Base-by-base conservation (phyloP, 2,113 vertebrate genomes). In the Malurus alboscapulatus region DNA sequence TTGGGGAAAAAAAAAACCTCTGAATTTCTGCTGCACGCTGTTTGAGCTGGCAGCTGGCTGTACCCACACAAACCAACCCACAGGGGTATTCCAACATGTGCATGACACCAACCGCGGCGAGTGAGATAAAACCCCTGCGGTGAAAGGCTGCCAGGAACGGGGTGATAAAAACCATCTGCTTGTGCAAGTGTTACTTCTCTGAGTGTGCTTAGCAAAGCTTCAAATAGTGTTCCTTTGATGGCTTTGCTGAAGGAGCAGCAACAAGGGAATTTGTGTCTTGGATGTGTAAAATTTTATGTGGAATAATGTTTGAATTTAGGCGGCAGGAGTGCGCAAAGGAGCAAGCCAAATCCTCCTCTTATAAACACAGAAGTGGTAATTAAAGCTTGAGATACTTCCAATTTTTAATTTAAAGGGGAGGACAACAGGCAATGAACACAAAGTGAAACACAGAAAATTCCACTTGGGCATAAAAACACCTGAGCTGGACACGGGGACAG, bases 111-210 rank as follows among this genome's bases (percentile, higher is more conserved):
- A 59, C 88, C 59, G 8, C 15, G 86, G 73, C 38, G 65, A 26
- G 74, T 51, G 87, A 95, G 91, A 93, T 93, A 93, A 96, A 96
- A 87, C 53, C 76, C 72, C 42, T 27, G 9, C 48, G 0, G 3
- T 34, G 61, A 77, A 90, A 81, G 34, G 26, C 68, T 84, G 84
- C 87, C 92, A 93, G 87, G 66, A 90, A 34, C 18, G 45, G 17
- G 45, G 47, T 88, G 82, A 96, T 96, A 81, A 93, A 95, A 96
- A 88, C 0, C 94, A 96, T 86, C 91, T 97, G 92, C 6, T 80
- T 29, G 68, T 1, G 6, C 65, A 55, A 82, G 55, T 22, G 57
- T 61, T 93, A 40, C 68, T 84, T 86, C 61, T 21, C 42, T 54
- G 32, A 61, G 6, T 2, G 3, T 9, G 7, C 77, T 87, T 78